Evolutionary conservation across 2,797 vertebrate species (phyloP).

Genomic region (Molossus molossus): DNA sequence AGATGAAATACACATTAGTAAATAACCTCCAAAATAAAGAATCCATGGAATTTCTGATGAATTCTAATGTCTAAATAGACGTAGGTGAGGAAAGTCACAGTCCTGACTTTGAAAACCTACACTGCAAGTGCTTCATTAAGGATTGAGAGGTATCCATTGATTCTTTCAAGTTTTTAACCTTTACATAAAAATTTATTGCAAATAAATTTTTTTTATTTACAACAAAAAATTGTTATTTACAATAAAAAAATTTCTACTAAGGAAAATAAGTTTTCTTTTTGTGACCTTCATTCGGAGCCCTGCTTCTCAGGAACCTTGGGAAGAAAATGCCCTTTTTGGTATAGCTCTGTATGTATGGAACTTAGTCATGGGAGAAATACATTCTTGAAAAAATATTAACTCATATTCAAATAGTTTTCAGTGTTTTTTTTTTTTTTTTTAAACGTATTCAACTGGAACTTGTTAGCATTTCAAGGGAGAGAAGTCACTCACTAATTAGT

Average conservation of each 20-base stretch:
- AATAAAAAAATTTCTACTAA: too few species aligned
- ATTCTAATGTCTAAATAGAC: conserved; percentile 26
- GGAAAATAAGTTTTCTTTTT: too few species aligned
- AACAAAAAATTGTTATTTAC: too few species aligned
- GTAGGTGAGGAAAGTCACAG: neutral
- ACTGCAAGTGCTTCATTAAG: neutral
- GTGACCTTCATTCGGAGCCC: neutral
- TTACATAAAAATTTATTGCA: neutral
- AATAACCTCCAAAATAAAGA: conserved; percentile 9
- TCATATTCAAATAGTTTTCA: conserved; percentile 56
- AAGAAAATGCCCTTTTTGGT: neutral
- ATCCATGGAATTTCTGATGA: neutral
- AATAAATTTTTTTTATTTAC: too few species aligned
- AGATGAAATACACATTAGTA: neutral
- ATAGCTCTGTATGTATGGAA: neutral
- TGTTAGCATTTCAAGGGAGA: conserved; percentile 69
- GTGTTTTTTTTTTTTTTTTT: conserved; percentile 3
- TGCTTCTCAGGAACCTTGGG: neutral
- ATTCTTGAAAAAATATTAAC: conserved; percentile 67
- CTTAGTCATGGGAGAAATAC: conserved; percentile 14
- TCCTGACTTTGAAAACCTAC: conserved; percentile 53
- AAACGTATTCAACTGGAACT: conserved; percentile 56
- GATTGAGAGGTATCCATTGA: neutral
- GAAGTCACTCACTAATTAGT: conserved; percentile 69
- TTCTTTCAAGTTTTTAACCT: neutral